Conservation (phyloP, 2,797 vertebrate genomes). For the Carduelis carduelis region DNA sequence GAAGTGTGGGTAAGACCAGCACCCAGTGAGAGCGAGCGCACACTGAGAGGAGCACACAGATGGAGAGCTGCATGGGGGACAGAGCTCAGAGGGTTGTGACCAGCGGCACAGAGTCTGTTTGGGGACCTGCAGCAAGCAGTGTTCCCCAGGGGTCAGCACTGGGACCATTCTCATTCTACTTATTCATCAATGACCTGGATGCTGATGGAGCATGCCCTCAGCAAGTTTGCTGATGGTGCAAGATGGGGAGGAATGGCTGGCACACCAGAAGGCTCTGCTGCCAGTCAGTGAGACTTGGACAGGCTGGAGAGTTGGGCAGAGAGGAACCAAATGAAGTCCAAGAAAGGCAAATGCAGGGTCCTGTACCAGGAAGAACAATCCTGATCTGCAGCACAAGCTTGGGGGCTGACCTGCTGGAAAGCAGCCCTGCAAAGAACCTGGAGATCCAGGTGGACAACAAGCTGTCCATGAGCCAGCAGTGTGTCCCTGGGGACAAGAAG, state of each 20-base stretch:
- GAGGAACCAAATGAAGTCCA: neutral
- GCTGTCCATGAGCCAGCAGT: neutral
- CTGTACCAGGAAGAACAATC: neutral
- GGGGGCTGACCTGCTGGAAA: neutral
- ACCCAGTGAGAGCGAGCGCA: neutral
- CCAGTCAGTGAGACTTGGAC: neutral
- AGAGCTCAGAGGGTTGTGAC: neutral
- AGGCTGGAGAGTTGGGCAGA: neutral
- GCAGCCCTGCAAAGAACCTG: neutral
- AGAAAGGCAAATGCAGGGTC: neutral
- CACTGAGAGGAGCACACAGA: neutral
- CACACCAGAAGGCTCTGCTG: neutral
- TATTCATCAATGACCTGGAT: neutral
- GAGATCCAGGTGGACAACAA: neutral
- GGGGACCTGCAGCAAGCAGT: neutral
- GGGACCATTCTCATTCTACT: neutral
- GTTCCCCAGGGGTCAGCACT: neutral
- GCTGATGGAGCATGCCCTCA: neutral
- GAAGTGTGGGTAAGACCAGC: no score
- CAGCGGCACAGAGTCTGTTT: neutral
- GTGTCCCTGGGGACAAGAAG: neutral
- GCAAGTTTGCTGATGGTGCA: neutral
- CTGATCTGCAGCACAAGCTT: neutral
- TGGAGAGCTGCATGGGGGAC: rapidly evolving
- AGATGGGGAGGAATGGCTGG: neutral